phyloP scores from a whole-genome alignment of 1,140 invertebrate genomes.

The Diachasma alloeum region DNA sequence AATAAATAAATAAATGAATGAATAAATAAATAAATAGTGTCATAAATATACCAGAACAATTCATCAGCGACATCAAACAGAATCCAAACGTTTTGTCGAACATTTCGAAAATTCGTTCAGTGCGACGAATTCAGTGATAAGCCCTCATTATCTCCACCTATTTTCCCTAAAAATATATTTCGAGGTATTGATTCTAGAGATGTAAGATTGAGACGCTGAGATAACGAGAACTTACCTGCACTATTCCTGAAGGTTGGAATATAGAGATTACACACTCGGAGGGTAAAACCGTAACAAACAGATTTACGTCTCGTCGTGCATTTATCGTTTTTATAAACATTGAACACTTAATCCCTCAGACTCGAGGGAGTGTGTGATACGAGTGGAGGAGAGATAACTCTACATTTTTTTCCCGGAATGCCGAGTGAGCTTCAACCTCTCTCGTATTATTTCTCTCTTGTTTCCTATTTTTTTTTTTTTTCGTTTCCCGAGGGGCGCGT shows the following conservation, averaged over 20 bases:
- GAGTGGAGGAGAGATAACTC: neutral
- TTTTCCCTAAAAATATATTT: neutral
- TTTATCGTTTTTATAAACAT: constrained; percentile 22
- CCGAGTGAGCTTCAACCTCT: neutral
- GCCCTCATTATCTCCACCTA: neutral
- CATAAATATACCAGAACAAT: no score
- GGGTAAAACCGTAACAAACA: constrained; percentile 24
- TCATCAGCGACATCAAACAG: no score
- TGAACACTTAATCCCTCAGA: constrained; percentile 18
- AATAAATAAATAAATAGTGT: no score
- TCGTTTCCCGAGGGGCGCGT: neutral
- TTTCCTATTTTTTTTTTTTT: neutral
- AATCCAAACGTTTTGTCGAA: no score
- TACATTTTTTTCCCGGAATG: neutral
- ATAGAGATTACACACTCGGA: neutral
- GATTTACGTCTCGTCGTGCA: constrained; percentile 8
- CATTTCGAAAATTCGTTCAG: neutral
- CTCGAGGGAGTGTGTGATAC: neutral
- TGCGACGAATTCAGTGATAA: neutral
- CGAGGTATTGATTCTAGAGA: constrained; percentile 6
- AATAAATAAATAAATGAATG: no score
- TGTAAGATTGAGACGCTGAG: neutral
- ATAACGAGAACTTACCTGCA: neutral
- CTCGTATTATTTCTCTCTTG: neutral
- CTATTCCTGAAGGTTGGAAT: neutral